phyloP scores from a whole-genome alignment of 2,888 invertebrate species.

The Drosophila histrio region DNA sequence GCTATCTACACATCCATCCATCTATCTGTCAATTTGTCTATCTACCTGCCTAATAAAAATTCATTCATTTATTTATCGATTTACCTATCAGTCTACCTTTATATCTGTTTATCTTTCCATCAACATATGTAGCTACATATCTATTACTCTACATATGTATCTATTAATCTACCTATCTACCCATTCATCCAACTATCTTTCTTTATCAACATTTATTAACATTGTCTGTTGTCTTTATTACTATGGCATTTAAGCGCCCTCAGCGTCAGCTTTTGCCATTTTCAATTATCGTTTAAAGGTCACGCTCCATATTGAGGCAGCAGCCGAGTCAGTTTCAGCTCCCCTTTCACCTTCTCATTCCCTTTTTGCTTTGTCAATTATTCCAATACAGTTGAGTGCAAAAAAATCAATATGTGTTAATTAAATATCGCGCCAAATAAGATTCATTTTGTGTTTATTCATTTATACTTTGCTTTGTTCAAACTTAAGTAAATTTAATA shows the following conservation, averaged over 20 bases:
- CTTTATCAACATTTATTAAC: slow-evolving; percentile 3
- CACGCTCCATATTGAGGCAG: slow-evolving; percentile 26
- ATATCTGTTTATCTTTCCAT: background rate
- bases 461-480: slow-evolving; percentile 6
- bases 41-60: no score
- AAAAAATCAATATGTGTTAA: slow-evolving; percentile 71
- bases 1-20: background rate
- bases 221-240: background rate
- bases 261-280: slow-evolving; percentile 23
- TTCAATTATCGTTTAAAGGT: slow-evolving; percentile 37
- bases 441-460: slow-evolving; percentile 30
- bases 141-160: background rate
- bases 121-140: background rate
- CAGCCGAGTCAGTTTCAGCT: background rate
- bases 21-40: no score
- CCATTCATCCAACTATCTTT: background rate
- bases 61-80: background rate
- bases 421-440: slow-evolving; percentile 58
- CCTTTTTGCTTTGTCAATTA: slow-evolving; percentile 39
- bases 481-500: slow-evolving; percentile 18
- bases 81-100: background rate
- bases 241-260: slow-evolving; percentile 15
- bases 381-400: slow-evolving; percentile 40
- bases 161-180: background rate
- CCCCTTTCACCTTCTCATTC: no score